These are phyloP conservation scores for Muntiacus reevesi DNA, from an alignment of 2,113 vertebrate genomes.

Conservation along the genomic window DNA sequence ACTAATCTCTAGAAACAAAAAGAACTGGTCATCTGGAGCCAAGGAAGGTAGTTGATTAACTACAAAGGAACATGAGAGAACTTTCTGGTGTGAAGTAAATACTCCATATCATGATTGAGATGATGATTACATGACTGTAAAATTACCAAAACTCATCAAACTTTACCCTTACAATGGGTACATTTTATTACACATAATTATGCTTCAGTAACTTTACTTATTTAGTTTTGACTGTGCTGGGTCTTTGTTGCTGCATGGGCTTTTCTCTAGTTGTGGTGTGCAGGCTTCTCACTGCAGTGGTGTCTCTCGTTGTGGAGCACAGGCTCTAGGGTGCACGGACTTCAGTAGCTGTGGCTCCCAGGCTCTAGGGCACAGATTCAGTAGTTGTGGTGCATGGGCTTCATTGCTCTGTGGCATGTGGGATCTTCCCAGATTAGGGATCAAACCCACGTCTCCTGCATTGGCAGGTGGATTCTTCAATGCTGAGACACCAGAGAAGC, in stretches of 20 bases:
- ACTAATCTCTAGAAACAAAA: neutral
- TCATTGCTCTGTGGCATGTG: neutral
- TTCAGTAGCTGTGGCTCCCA: neutral
- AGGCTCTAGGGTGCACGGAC: neutral
- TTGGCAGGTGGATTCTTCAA: neutral
- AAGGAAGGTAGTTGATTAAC: neutral
- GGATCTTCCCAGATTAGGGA: neutral
- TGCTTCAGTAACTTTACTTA: neutral
- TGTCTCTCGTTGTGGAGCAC: fast-evolving
- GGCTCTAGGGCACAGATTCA: neutral
- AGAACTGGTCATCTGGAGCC: neutral
- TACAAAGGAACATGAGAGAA: neutral
- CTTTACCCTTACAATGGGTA: neutral
- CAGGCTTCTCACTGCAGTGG: neutral
- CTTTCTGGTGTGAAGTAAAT: neutral
- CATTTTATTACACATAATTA: neutral
- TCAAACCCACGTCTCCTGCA: neutral
- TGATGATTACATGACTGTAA: neutral
- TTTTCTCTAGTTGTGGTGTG: neutral
- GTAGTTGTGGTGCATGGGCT: neutral
- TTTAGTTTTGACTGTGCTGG: neutral
- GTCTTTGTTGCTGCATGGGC: neutral
- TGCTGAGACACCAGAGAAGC: neutral
- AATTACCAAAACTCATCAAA: neutral
- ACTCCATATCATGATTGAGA: neutral